These are phyloP conservation scores for Drosophila orena DNA, from an alignment of 1,140 invertebrate genomes.

Conservation along the genomic window DNA sequence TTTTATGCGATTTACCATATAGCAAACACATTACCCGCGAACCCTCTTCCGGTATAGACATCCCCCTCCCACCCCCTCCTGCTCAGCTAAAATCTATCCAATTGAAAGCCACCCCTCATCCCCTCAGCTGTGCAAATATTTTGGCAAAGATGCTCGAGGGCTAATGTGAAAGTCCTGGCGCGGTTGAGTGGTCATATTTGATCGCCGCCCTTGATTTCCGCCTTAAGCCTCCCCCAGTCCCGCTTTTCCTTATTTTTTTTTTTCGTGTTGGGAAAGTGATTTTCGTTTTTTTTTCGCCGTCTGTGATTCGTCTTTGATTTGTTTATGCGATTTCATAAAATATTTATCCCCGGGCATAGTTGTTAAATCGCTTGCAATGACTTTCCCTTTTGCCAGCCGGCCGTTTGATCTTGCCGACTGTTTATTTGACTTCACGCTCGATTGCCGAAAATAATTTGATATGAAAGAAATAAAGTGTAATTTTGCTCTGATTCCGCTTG, in stretches of 20 bases:
- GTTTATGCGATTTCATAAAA: constrained; percentile 84
- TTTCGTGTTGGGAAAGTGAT: constrained; percentile 57
- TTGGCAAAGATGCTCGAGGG: constrained; percentile 69
- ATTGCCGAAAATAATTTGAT: constrained; percentile 83
- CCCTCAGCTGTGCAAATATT: constrained; percentile 73
- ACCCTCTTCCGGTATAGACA: constrained; percentile 8
- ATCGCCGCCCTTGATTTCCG: constrained; percentile 68
- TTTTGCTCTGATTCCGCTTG: constrained; percentile 38
- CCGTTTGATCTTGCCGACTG: constrained; percentile 61
- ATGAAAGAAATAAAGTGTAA: constrained; percentile 81
- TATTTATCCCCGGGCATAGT: constrained; percentile 80
- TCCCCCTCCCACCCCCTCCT: too few species aligned
- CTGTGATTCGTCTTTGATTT: constrained; percentile 82
- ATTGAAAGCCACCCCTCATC: background rate
- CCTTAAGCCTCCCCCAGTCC: constrained; percentile 7
- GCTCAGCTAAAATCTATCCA: background rate
- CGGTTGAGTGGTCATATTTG: constrained; percentile 83
- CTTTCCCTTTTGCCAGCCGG: constrained; percentile 67
- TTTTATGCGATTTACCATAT: constrained; percentile 83
- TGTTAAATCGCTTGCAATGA: constrained; percentile 82
- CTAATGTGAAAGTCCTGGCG: constrained; percentile 67
- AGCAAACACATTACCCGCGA: constrained; percentile 75
- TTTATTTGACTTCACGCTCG: constrained; percentile 82
- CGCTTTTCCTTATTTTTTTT: constrained; percentile 30
- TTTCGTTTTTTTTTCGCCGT: constrained; percentile 60